Percentiles rank a stretch among this genome's conserved stretches.
Conservation (phyloP, 2,113 vertebrate species). For the Aythya baeri region DNA sequence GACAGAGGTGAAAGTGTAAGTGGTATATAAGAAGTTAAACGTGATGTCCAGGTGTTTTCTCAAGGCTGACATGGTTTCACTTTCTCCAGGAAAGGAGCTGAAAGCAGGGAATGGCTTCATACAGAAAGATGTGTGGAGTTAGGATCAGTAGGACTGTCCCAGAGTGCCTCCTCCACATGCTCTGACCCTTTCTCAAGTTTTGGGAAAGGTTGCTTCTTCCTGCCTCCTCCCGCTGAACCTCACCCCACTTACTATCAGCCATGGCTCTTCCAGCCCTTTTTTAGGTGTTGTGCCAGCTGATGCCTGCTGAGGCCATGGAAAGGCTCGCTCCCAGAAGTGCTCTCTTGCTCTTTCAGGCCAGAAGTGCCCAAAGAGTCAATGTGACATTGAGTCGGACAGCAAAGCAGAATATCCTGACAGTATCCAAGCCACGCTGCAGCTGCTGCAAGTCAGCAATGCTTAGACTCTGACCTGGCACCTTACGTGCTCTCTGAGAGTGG, state of each 20-base stretch:
- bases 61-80: neutral
- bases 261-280: neutral
- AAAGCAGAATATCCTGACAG: neutral
- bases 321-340: neutral
- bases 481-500: neutral
- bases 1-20: constrained; percentile 18
- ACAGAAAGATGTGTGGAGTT: neutral
- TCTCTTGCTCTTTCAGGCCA: neutral
- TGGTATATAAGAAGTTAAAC: neutral
- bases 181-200: constrained; percentile 22
- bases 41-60: neutral
- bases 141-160: neutral
- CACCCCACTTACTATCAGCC: neutral
- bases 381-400: constrained; percentile 26
- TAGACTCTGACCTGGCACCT: neutral
- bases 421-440: constrained; percentile 29
- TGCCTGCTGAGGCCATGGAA: neutral
- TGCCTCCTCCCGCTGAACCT: neutral
- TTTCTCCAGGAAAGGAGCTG: constrained; percentile 3
- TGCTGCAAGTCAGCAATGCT: neutral
- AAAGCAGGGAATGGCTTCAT: neutral
- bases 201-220: neutral
- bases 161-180: neutral
- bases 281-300: neutral
- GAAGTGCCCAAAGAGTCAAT: neutral